Evolutionary conservation across 53 echinoderm and acorn worm species (phyloP).

Genomic region (Temnopleurus reevesii): DNA sequence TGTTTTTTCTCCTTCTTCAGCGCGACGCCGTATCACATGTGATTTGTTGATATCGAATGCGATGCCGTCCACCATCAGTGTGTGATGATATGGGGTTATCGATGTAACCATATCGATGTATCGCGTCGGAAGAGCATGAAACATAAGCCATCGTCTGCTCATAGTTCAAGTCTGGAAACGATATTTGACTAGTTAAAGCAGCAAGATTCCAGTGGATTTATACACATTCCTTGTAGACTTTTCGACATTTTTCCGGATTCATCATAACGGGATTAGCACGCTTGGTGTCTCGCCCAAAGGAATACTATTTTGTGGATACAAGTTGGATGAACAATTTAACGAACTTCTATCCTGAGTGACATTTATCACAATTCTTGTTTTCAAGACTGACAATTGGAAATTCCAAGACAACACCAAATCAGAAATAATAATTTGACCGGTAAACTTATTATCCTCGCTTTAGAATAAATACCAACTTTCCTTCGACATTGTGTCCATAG

Average conservation of each 20-base stretch:
- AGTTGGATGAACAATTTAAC: background rate
- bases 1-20: background rate
- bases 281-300: background rate
- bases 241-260: background rate
- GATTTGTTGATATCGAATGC: constrained; percentile 30
- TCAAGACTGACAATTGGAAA: too few species aligned
- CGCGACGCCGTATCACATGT: constrained; percentile 37
- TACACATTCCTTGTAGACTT: background rate
- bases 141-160: background rate
- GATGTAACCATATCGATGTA: constrained; percentile 35
- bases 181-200: background rate
- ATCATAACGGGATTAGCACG: background rate
- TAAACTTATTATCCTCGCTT: too few species aligned
- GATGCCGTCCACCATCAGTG: background rate
- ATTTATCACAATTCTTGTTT: too few species aligned
- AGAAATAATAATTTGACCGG: too few species aligned
- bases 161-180: background rate
- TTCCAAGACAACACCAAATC: too few species aligned
- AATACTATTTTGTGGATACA: background rate
- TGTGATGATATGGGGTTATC: background rate
- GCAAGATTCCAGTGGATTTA: background rate
- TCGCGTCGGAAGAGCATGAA: background rate
- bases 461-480: too few species aligned
- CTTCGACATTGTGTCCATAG: background rate
- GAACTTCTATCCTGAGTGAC: too few species aligned